A percentile compares a stretch with the other conserved stretches of the same genome.
Conservation (phyloP, 2,113 vertebrate genomes). For the Pelecanoides urinatrix region DNA sequence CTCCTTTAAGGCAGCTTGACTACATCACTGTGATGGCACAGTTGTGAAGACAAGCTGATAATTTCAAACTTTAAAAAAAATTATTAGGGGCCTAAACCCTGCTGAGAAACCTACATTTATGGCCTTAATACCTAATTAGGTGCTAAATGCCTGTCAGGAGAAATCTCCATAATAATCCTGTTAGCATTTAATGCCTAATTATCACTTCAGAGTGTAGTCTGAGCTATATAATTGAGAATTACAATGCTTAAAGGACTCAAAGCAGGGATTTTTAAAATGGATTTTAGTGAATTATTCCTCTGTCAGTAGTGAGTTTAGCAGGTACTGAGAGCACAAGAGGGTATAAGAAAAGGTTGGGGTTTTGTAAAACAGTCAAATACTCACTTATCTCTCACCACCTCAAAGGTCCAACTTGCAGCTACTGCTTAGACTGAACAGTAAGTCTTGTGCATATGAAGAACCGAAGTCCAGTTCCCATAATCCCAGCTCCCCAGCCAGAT, state of each 20-base stretch:
- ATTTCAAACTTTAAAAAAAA: slow-evolving; percentile 22
- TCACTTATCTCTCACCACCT: neutral
- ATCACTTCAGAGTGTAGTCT: slow-evolving; percentile 45
- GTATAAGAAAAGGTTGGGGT: neutral
- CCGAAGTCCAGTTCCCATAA: neutral
- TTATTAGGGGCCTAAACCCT: slow-evolving; percentile 17
- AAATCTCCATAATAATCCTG: slow-evolving; percentile 59
- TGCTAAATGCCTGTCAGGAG: slow-evolving; percentile 50
- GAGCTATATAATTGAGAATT: slow-evolving; percentile 46
- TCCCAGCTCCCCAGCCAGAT: neutral
- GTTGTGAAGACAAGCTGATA: neutral
- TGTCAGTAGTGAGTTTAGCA: neutral
- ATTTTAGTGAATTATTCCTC: slow-evolving; percentile 27
- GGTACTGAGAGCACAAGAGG: neutral
- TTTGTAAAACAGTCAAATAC: neutral
- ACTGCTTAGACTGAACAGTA: neutral
- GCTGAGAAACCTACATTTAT: slow-evolving; percentile 29
- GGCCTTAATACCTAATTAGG: slow-evolving; percentile 51
- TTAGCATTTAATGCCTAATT: slow-evolving; percentile 66
- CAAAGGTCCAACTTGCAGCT: neutral
- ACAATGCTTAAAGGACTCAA: slow-evolving; percentile 36
- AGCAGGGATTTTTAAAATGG: neutral
- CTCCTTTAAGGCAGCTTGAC: neutral
- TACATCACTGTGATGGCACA: neutral
- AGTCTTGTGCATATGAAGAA: neutral